Evolutionary conservation across 2,888 invertebrate species (phyloP).

Genomic region (Pollenia amentaria): DNA sequence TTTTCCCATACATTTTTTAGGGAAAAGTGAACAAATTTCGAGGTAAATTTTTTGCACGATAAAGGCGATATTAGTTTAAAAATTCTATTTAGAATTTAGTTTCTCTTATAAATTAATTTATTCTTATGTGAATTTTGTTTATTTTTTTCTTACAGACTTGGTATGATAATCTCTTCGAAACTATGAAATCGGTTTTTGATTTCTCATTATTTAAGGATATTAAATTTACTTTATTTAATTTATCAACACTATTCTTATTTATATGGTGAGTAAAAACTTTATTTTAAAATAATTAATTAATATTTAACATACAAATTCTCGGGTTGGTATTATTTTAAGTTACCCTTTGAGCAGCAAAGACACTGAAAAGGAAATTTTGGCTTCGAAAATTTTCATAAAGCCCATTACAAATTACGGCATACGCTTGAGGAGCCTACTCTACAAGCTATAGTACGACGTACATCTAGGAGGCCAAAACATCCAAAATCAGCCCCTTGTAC

Average conservation of each 20-base stretch:
- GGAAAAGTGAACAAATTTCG: too few species aligned
- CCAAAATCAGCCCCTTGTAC: too few species aligned
- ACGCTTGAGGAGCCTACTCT: too few species aligned
- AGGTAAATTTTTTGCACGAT: neutral
- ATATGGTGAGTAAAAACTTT: slow-evolving; percentile 91
- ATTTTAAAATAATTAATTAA: neutral
- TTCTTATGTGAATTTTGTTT: neutral
- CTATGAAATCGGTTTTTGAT: slow-evolving; percentile 90
- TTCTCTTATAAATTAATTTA: neutral
- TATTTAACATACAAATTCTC: too few species aligned
- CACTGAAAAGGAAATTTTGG: too few species aligned
- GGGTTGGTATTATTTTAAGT: too few species aligned
- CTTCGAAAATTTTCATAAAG: too few species aligned
- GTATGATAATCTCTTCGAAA: slow-evolving; percentile 88
- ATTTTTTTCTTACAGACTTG: slow-evolving; percentile 87
- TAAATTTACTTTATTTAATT: slow-evolving; percentile 92
- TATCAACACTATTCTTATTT: slow-evolving; percentile 95
- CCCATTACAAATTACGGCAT: too few species aligned
- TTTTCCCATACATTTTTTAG: too few species aligned
- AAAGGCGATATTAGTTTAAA: neutral
- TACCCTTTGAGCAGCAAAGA: too few species aligned
- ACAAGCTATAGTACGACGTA: too few species aligned
- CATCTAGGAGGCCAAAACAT: too few species aligned
- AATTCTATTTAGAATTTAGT: neutral
- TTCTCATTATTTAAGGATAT: slow-evolving; percentile 91